phyloP scores from a whole-genome alignment of 2,888 invertebrate species.

The Graphium colonna region DNA sequence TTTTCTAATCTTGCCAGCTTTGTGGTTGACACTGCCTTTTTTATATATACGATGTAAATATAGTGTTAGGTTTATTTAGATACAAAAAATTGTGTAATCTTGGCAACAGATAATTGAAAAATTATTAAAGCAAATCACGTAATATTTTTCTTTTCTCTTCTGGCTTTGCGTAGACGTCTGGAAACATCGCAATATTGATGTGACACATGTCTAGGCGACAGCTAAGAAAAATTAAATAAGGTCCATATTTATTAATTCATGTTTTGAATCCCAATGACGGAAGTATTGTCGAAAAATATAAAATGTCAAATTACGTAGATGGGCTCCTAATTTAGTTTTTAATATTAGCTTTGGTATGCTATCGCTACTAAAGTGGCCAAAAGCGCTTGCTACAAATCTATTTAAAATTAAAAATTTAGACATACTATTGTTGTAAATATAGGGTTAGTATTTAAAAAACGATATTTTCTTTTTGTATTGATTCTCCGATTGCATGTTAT shows the following conservation, averaged over 20 bases:
- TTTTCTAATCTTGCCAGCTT: conserved; percentile 78
- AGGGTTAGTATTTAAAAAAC: conserved; percentile 74
- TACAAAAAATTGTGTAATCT: conserved; percentile 18
- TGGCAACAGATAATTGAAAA: conserved; percentile 2
- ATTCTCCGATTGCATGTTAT: conserved; percentile 32
- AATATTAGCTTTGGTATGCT: conserved; percentile 43
- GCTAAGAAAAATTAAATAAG: conserved; percentile 31
- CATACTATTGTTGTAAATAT: conserved; percentile 72
- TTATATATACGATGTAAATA: conserved; percentile 63
- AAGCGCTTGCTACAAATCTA: conserved; percentile 62
- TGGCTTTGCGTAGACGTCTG: conserved; percentile 73
- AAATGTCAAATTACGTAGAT: not conserved
- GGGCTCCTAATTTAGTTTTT: conserved; percentile 17
- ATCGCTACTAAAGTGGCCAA: conserved; percentile 45
- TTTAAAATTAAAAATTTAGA: conserved; percentile 50
- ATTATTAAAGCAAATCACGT: not conserved
- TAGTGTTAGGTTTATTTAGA: conserved; percentile 38
- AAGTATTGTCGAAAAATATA: conserved; percentile 23
- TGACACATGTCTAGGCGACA: conserved; percentile 75
- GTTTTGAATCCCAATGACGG: not conserved
- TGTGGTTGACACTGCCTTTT: conserved; percentile 74
- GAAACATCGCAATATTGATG: conserved; percentile 71
- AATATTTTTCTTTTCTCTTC: conserved; percentile 2
- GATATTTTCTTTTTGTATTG: conserved; percentile 59
- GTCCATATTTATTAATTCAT: conserved; percentile 25